Conservation (phyloP, 2,113 vertebrate species). For the Tringa solitaria region DNA sequence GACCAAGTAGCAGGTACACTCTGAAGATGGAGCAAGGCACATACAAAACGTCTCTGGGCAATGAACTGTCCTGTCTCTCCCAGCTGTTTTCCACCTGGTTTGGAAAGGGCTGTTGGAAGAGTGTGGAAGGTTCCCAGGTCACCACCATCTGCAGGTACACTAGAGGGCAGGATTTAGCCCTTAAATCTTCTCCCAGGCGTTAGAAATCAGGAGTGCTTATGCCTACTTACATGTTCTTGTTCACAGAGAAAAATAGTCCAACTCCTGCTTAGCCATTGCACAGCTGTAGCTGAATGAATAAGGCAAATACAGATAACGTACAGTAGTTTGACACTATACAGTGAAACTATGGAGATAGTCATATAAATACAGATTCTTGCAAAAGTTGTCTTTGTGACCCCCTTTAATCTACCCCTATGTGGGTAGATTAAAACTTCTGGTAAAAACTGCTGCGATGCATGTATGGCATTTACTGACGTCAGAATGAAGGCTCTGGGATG, state of each 20-base stretch:
- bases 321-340: not conserved
- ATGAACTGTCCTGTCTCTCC: not conserved
- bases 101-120: not conserved
- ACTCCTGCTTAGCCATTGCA: not conserved
- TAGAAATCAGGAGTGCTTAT: not conserved
- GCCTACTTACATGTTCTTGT: not conserved
- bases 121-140: not conserved
- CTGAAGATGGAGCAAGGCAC: not conserved
- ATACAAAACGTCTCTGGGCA: fast-evolving
- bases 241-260: not conserved
- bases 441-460: not conserved
- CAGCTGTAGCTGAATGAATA: not conserved
- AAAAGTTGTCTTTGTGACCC: not conserved
- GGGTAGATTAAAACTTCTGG: not conserved
- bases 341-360: not conserved
- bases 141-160: not conserved
- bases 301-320: not conserved
- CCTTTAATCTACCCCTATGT: too few relatives aligned
- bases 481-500: not conserved
- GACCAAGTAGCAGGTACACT: not conserved
- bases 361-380: not conserved
- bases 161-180: slow-evolving; percentile 54
- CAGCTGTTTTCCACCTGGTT: not conserved
- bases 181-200: not conserved
- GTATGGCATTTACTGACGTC: not conserved